Percentiles rank a stretch among this genome's conserved stretches.
Evolutionary conservation across 2,888 invertebrate genomes (phyloP).

Genomic region (Amblyteles armatorius): DNA sequence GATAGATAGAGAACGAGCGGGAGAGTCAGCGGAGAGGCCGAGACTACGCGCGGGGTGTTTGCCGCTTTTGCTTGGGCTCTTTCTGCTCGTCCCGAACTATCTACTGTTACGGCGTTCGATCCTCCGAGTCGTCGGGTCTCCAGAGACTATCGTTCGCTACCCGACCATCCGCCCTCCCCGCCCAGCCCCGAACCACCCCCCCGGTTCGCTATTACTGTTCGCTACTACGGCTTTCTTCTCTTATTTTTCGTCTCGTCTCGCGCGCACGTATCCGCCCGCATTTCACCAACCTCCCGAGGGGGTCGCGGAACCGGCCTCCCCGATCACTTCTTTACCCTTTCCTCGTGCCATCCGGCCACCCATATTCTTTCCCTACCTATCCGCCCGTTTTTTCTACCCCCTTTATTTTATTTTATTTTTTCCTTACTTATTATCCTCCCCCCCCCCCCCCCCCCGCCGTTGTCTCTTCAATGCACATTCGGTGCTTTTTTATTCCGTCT

Average conservation of each 20-base stretch:
- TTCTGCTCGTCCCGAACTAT: conserved; percentile 41
- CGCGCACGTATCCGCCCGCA: conserved; percentile 68
- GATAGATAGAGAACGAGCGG: conserved; percentile 6
- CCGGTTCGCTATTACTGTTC: conserved; percentile 37
- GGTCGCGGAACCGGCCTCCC: conserved; percentile 61
- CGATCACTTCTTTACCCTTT: conserved; percentile 59
- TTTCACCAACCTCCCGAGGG: conserved; percentile 70
- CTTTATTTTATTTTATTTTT: conserved; percentile 24
- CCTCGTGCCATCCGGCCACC: conserved; percentile 39
- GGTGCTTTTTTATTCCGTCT: conserved; percentile 15
- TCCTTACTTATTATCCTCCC: conserved; percentile 31
- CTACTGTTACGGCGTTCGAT: conserved; percentile 66
- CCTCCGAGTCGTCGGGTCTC: conserved; percentile 61
- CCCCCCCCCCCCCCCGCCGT: conserved; percentile 14
- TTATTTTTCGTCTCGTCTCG: conserved; percentile 69
- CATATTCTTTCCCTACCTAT: conserved; percentile 36
- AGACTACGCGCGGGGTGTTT: conserved; percentile 63
- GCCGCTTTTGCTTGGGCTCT: conserved; percentile 52
- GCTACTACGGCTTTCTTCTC: conserved; percentile 61
- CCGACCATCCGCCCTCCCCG: neutral
- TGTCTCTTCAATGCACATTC: neutral
- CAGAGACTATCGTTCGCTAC: conserved; percentile 48
- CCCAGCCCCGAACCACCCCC: neutral
- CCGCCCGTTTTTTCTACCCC: conserved; percentile 33
- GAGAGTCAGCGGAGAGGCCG: conserved; percentile 22